phyloP scores from a whole-genome alignment of 2,797 vertebrate genomes.

The Sebastes goodei region DNA sequence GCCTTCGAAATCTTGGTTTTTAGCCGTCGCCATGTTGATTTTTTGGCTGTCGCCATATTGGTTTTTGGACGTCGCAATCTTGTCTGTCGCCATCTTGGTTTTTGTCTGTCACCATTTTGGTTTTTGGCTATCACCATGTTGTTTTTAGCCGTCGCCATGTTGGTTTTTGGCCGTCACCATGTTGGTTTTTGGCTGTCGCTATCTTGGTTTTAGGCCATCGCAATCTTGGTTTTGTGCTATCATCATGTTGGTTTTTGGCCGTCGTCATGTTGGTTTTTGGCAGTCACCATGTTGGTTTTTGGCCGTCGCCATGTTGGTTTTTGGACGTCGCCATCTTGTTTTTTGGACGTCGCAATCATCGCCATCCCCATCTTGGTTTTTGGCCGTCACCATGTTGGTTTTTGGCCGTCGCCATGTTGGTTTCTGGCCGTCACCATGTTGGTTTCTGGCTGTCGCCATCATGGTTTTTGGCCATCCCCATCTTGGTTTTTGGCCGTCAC shows the following conservation, averaged over 20 bases:
- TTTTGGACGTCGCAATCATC: fast-evolving
- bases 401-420: fast-evolving
- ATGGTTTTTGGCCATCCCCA: fast-evolving
- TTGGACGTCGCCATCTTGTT: too few relatives aligned
- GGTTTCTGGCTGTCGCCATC: fast-evolving
- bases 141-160: too few relatives aligned
- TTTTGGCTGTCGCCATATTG: too few relatives aligned
- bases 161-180: too few relatives aligned
- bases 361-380: too few relatives aligned
- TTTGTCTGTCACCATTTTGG: fast-evolving
- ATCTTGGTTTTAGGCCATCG: fast-evolving
- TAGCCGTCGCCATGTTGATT: fast-evolving
- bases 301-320: too few relatives aligned
- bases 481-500: fast-evolving
- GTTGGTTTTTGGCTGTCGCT: too few relatives aligned
- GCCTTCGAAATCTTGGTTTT: too few relatives aligned
- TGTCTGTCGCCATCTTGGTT: fast-evolving
- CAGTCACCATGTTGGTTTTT: fast-evolving
- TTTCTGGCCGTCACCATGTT: fast-evolving
- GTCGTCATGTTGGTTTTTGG: fast-evolving
- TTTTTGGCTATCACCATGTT: fast-evolving
- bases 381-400: too few relatives aligned
- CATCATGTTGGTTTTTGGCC: fast-evolving
- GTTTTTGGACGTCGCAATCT: too few relatives aligned
- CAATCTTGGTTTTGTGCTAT: fast-evolving